Conservation (phyloP, 2,797 vertebrate genomes). For the Eulemur mongoz region DNA sequence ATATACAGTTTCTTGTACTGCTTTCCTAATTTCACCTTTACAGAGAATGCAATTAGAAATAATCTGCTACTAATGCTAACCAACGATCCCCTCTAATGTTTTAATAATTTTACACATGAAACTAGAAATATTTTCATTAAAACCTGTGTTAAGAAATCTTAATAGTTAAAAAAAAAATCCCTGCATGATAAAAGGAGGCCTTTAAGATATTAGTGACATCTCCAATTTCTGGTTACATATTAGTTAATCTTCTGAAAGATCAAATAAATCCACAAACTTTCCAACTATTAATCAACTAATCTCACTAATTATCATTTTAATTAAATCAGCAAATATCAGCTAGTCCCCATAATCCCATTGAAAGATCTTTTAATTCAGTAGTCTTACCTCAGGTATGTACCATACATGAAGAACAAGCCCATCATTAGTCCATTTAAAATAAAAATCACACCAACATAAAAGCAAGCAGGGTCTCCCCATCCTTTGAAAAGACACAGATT, state of each 20-base stretch:
- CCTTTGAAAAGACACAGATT: slow-evolving; percentile 84
- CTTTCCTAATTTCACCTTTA: background rate
- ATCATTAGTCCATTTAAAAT: slow-evolving; percentile 93
- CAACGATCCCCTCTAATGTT: background rate
- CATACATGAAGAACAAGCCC: slow-evolving; percentile 92
- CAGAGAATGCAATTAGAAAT: background rate
- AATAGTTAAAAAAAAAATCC: background rate
- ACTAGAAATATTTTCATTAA: background rate
- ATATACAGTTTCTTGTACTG: background rate
- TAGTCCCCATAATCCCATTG: background rate
- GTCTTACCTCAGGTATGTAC: slow-evolving; percentile 91
- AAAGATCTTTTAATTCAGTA: background rate
- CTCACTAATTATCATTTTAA: background rate
- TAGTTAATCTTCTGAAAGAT: background rate
- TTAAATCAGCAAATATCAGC: slow-evolving; percentile 20
- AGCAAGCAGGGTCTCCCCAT: slow-evolving; percentile 92
- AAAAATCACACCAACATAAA: slow-evolving; percentile 93
- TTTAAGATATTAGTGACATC: background rate
- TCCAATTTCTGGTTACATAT: background rate
- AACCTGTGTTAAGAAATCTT: background rate
- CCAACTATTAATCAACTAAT: background rate
- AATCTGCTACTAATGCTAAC: background rate
- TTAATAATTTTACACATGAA: background rate
- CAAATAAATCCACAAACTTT: background rate
- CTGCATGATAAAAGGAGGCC: background rate